Evolutionary conservation across 2,113 vertebrate species (phyloP).

Genomic region (Chaetorhynchus papuensis): DNA sequence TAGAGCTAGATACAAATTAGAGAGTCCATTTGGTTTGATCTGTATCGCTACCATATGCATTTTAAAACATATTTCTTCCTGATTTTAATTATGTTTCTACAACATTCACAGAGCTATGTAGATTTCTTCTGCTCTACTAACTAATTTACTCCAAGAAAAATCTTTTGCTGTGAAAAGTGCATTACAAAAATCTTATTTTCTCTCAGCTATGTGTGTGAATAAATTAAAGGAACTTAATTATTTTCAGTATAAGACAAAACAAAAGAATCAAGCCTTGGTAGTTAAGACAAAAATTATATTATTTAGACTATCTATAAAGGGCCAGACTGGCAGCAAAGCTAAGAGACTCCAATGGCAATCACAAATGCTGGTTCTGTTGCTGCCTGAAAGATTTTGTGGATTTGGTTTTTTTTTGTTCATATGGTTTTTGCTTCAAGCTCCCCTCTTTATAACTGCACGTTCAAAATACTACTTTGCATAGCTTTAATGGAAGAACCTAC

Average conservation of each 20-base stretch:
- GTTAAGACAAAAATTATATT: not conserved
- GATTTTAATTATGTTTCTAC: conserved; percentile 37
- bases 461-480: not conserved
- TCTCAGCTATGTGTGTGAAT: conserved; percentile 24
- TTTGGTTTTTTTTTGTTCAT: not conserved
- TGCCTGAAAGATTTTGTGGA: not conserved
- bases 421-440: not conserved
- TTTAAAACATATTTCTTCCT: conserved; percentile 31
- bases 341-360: not conserved
- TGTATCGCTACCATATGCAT: conserved; percentile 7
- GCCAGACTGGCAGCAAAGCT: conserved; percentile 1
- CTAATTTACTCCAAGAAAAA: conserved; percentile 57
- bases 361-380: not conserved
- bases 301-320: conserved; percentile 37
- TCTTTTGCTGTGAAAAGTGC: conserved; percentile 30
- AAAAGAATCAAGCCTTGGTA: conserved; percentile 31
- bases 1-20: conserved; percentile 32
- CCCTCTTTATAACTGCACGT: not conserved
- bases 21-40: conserved; percentile 35
- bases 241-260: conserved; percentile 46
- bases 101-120: conserved; percentile 1
- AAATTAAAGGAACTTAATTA: conserved; percentile 55
- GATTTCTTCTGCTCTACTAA: conserved; percentile 27
- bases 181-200: conserved; percentile 51
- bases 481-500: not conserved